These are phyloP conservation scores for Tribolium madens DNA, from an alignment of 1,140 invertebrate species.

Conservation along the genomic window DNA sequence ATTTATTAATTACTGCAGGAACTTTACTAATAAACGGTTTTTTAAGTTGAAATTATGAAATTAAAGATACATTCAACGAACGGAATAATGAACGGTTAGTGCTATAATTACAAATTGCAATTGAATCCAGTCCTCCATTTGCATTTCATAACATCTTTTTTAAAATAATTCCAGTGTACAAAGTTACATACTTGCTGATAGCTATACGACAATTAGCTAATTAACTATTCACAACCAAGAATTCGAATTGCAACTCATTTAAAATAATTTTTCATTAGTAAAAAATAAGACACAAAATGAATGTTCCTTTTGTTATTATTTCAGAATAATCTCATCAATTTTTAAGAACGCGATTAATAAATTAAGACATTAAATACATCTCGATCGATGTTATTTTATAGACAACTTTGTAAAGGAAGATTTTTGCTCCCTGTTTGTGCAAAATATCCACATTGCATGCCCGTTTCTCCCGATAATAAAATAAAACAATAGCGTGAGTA, in stretches of 20 bases:
- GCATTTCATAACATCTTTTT: not conserved
- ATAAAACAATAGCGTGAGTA: slow-evolving; percentile 55
- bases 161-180: not conserved
- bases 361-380: too few relatives aligned
- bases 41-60: slow-evolving; percentile 9
- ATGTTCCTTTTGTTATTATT: too few relatives aligned
- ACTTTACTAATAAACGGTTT: slow-evolving; percentile 7
- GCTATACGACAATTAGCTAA: not conserved
- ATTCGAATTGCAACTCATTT: too few relatives aligned
- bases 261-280: too few relatives aligned
- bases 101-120: slow-evolving; percentile 9
- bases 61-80: slow-evolving; percentile 11
- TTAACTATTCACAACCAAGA: not conserved
- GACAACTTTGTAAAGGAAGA: not conserved
- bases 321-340: too few relatives aligned
- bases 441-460: slow-evolving; percentile 9
- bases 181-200: not conserved
- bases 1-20: slow-evolving; percentile 23
- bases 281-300: too few relatives aligned
- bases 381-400: not conserved
- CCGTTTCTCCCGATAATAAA: slow-evolving; percentile 7
- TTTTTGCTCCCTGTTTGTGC: not conserved
- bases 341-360: too few relatives aligned
- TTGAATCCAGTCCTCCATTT: slow-evolving; percentile 19
- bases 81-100: slow-evolving; percentile 6